phyloP scores from a whole-genome alignment of 2,797 vertebrate species.

The Poecilia picta region DNA sequence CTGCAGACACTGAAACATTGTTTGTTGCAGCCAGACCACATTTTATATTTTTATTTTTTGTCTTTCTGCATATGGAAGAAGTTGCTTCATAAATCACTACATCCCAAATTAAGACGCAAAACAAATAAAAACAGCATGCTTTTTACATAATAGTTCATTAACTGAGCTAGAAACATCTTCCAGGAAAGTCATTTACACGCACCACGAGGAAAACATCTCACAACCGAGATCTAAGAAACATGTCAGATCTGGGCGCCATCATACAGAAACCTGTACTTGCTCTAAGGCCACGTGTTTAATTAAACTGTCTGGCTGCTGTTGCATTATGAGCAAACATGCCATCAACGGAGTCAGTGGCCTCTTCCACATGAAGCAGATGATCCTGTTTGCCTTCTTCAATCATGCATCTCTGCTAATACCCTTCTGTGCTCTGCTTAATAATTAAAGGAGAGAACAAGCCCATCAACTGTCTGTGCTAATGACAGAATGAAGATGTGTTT shows the following conservation, averaged over 20 bases:
- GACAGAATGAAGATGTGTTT: conserved; percentile 9
- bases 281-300: conserved; percentile 19
- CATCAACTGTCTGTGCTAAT: conserved; percentile 20
- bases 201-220: not conserved
- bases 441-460: not conserved
- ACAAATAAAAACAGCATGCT: not conserved
- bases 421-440: not conserved
- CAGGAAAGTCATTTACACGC: not conserved
- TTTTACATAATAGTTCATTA: not conserved
- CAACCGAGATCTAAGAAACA: not conserved
- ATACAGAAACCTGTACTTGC: not conserved
- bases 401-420: not conserved
- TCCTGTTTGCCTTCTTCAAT: not conserved
- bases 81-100: not conserved
- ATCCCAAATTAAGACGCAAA: not conserved
- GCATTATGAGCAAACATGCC: conserved; percentile 14
- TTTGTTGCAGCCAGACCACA: not conserved
- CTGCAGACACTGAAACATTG: not conserved
- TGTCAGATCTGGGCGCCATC: not conserved
- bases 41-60: not conserved
- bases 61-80: not conserved
- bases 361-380: conserved; percentile 1
- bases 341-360: conserved; percentile 4
- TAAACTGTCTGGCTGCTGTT: conserved; percentile 19
- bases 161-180: not conserved